Percentiles rank a stretch among this genome's conserved stretches.
phyloP scores from a whole-genome alignment of 2,888 invertebrate species.

The Parelbella ahira region DNA sequence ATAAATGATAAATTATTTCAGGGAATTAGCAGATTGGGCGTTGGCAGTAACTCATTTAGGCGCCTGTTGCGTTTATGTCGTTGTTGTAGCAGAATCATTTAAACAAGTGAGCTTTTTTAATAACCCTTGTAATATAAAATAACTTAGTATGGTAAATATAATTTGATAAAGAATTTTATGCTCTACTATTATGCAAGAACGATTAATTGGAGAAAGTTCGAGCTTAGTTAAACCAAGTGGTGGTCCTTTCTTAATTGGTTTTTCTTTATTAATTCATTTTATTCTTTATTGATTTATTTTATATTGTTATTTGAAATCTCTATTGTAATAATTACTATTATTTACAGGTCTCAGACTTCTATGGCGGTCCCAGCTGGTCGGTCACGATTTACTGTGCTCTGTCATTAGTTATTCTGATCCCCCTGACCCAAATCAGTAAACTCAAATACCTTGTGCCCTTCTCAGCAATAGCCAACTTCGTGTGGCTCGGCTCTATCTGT shows the following conservation, averaged over 20 bases:
- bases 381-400: slow-evolving; percentile 83
- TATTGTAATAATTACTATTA: neutral
- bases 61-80: slow-evolving; percentile 87
- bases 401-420: slow-evolving; percentile 83
- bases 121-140: too few species aligned
- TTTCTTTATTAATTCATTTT: too few species aligned
- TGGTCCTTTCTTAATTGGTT: too few species aligned
- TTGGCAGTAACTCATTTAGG: slow-evolving; percentile 85
- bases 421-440: slow-evolving; percentile 87
- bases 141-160: too few species aligned
- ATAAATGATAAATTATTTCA: too few species aligned
- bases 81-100: slow-evolving; percentile 86
- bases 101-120: slow-evolving; percentile 75
- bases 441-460: slow-evolving; percentile 93
- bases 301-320: too few species aligned
- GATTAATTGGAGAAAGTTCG: too few species aligned
- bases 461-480: slow-evolving; percentile 92
- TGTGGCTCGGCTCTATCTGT: slow-evolving; percentile 88
- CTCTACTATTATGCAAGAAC: too few species aligned
- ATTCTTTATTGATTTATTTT: too few species aligned
- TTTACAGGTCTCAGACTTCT: slow-evolving; percentile 75
- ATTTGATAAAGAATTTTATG: too few species aligned
- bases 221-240: too few species aligned
- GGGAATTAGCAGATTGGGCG: slow-evolving; percentile 85
- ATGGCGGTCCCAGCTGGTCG: slow-evolving; percentile 76